phyloP scores from a whole-genome alignment of 2,113 vertebrate species.

The Dromas ardeola region DNA sequence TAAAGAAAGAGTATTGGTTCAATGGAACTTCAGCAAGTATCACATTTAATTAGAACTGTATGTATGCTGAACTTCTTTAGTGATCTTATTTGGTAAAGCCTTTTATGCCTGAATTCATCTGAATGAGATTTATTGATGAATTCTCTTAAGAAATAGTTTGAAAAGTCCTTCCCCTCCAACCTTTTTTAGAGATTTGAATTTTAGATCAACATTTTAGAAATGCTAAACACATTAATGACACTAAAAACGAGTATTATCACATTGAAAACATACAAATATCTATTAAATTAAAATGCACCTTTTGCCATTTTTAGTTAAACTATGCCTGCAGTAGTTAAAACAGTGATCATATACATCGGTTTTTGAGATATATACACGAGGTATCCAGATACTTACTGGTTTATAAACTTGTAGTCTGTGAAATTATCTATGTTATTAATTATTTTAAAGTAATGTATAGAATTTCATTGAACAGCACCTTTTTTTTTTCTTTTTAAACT shows the following conservation, averaged over 20 bases:
- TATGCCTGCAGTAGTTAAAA: neutral
- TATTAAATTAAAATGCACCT: neutral
- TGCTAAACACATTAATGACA: neutral
- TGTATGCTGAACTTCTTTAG: neutral
- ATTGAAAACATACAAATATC: neutral
- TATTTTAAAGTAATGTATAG: neutral
- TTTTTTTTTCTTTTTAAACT: neutral
- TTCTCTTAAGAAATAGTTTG: neutral
- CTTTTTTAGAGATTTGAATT: neutral
- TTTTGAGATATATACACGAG: neutral
- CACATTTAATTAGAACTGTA: neutral
- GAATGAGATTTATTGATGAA: neutral
- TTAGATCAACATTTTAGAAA: neutral
- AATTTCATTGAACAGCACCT: neutral
- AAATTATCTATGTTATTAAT: neutral
- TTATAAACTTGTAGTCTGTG: neutral
- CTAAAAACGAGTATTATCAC: neutral
- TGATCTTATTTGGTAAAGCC: neutral
- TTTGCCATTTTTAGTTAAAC: neutral
- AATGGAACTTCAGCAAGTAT: neutral
- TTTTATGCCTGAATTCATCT: neutral
- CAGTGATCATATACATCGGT: neutral
- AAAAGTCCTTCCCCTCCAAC: neutral
- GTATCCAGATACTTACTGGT: neutral
- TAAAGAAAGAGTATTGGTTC: constrained; percentile 46